These are phyloP conservation scores for Trachelus troglodyta DNA, from an alignment of 2,888 invertebrate species.

Conservation along the genomic window DNA sequence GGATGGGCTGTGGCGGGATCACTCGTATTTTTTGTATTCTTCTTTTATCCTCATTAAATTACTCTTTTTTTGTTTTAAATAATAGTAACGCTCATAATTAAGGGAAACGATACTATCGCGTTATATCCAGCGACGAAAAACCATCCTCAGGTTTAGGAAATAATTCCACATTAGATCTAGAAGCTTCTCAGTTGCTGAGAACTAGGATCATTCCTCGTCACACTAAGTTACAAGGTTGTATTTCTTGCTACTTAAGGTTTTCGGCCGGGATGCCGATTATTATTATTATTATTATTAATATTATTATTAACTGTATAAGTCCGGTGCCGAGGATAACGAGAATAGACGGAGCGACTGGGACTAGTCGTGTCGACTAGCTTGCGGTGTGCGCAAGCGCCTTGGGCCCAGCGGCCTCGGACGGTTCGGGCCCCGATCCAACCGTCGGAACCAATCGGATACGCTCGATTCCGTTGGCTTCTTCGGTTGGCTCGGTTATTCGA, in stretches of 20 bases:
- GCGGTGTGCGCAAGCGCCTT: slow-evolving; percentile 65
- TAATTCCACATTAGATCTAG: background rate
- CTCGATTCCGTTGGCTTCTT: background rate
- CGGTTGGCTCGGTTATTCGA: background rate
- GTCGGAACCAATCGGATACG: background rate
- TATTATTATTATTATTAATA: background rate
- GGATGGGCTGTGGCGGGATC: background rate
- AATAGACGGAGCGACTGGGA: slow-evolving; percentile 60
- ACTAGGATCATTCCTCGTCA: background rate
- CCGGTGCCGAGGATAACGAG: background rate
- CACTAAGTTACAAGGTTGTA: background rate
- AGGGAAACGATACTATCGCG: background rate
- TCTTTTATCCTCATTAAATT: slow-evolving; percentile 12
- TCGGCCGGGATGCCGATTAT: background rate
- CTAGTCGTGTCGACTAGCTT: slow-evolving; percentile 65
- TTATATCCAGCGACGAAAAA: background rate
- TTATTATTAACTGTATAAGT: background rate
- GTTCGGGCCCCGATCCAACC: slow-evolving; percentile 53
- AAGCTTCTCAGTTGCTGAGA: background rate
- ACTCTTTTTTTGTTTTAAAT: background rate
- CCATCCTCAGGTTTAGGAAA: background rate
- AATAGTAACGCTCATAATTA: slow-evolving; percentile 28
- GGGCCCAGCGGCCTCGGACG: slow-evolving; percentile 61
- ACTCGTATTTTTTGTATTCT: slow-evolving; percentile 3
- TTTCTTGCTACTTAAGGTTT: background rate